These are phyloP conservation scores for Caenorhabditis japonica DNA, from an alignment of 2,888 invertebrate species.

Conservation along the genomic window DNA sequence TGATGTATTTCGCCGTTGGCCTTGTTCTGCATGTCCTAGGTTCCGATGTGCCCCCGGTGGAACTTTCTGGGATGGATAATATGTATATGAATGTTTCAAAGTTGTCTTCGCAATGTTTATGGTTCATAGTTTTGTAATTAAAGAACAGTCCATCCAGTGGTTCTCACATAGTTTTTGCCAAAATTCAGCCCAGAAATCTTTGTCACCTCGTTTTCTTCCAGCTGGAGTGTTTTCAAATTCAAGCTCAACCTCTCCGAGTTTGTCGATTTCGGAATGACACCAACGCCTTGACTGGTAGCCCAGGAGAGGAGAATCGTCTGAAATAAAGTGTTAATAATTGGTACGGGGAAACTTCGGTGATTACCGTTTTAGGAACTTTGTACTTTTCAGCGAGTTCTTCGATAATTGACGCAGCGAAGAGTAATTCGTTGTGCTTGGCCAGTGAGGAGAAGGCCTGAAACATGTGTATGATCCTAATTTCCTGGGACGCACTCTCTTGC, in stretches of 20 bases:
- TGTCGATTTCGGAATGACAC: constrained; percentile 56
- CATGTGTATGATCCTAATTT: no score
- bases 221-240: constrained; percentile 27
- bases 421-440: constrained; percentile 68
- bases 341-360: neutral
- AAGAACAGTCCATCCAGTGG: constrained; percentile 57
- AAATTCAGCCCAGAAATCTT: constrained; percentile 35
- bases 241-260: constrained; percentile 39
- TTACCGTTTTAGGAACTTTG: constrained; percentile 61
- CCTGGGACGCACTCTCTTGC: no score
- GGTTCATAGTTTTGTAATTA: no score
- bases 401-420: constrained; percentile 82
- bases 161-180: constrained; percentile 50
- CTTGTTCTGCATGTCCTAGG: no score
- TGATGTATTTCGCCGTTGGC: no score
- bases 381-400: constrained; percentile 81
- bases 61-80: no score
- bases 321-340: neutral
- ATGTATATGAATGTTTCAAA: no score
- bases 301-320: constrained; percentile 82
- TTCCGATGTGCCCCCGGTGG: no score
- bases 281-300: constrained; percentile 84
- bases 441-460: constrained; percentile 78
- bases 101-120: no score
- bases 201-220: constrained; percentile 35